A percentile compares a stretch with the other conserved stretches of the same genome.
These are phyloP conservation scores for Saturnia pavonia DNA, from an alignment of 2,888 invertebrate genomes.

Conservation along the genomic window DNA sequence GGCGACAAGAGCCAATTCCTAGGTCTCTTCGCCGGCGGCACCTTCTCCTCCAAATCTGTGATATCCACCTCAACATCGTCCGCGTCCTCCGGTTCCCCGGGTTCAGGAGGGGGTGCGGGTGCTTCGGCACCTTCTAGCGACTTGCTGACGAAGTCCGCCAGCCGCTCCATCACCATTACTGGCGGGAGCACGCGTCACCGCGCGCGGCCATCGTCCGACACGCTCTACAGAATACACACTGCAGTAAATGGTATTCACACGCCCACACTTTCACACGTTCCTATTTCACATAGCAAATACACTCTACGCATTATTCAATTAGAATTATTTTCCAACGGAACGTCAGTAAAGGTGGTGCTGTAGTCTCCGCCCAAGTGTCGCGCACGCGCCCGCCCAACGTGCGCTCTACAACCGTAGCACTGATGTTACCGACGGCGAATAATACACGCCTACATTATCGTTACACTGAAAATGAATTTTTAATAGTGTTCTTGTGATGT, in stretches of 20 bases:
- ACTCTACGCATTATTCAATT: slow-evolving; percentile 23
- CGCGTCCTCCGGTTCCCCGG: slow-evolving; percentile 66
- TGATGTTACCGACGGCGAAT: slow-evolving; percentile 52
- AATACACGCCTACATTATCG: slow-evolving; percentile 80
- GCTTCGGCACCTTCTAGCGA: slow-evolving; percentile 87
- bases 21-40: slow-evolving; percentile 65
- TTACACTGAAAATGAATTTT: slow-evolving; percentile 75
- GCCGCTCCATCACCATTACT: slow-evolving; percentile 90
- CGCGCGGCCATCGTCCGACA: slow-evolving; percentile 69
- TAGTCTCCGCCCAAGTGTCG: slow-evolving; percentile 63
- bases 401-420: slow-evolving; percentile 37
- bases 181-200: slow-evolving; percentile 64
- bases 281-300: slow-evolving; percentile 26
- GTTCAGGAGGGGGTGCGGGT: slow-evolving; percentile 75
- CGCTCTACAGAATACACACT: slow-evolving; percentile 64
- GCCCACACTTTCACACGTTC: slow-evolving; percentile 54
- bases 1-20: slow-evolving; percentile 77
- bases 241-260: slow-evolving; percentile 56
- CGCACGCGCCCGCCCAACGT: slow-evolving; percentile 68
- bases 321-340: slow-evolving; percentile 25
- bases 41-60: slow-evolving; percentile 72
- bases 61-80: slow-evolving; percentile 76
- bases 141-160: slow-evolving; percentile 95
- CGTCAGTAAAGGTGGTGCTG: slow-evolving; percentile 53
- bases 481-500: slow-evolving; percentile 62